Evolutionary conservation across 2,113 vertebrate genomes (phyloP).

Genomic region (Balaeniceps rex): DNA sequence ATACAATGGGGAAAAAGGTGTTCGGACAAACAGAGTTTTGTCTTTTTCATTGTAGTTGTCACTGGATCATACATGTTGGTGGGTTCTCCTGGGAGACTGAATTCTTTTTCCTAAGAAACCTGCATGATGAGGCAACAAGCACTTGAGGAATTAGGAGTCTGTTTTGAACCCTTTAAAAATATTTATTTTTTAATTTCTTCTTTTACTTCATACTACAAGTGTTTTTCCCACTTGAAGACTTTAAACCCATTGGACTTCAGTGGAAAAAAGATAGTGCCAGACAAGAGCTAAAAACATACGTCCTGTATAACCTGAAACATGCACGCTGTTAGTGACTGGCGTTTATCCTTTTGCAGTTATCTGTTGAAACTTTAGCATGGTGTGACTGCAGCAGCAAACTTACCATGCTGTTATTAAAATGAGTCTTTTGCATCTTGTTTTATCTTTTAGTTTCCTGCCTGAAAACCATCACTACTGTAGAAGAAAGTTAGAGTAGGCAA

Average conservation of each 20-base stretch:
- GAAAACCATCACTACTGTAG: background rate
- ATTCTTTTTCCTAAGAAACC: background rate
- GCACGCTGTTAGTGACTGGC: background rate
- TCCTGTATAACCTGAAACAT: background rate
- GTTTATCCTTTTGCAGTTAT: background rate
- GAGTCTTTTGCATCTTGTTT: background rate
- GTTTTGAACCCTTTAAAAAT: background rate
- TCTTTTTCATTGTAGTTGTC: background rate
- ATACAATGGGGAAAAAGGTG: background rate
- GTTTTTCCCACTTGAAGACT: background rate
- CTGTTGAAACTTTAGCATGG: background rate
- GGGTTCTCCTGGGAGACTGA: background rate
- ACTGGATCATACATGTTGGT: background rate
- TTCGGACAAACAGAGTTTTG: background rate
- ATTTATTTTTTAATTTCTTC: background rate
- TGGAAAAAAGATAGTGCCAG: background rate
- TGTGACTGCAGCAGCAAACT: background rate
- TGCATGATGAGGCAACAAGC: background rate
- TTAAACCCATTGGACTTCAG: background rate
- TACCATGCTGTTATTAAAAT: background rate
- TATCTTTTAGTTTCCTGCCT: background rate
- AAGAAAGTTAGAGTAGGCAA: background rate
- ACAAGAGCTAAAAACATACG: background rate
- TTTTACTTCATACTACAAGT: background rate
- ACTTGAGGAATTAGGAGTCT: background rate